These are phyloP conservation scores for Pempheris klunzingeri DNA, from an alignment of 2,797 vertebrate species.

Conservation along the genomic window DNA sequence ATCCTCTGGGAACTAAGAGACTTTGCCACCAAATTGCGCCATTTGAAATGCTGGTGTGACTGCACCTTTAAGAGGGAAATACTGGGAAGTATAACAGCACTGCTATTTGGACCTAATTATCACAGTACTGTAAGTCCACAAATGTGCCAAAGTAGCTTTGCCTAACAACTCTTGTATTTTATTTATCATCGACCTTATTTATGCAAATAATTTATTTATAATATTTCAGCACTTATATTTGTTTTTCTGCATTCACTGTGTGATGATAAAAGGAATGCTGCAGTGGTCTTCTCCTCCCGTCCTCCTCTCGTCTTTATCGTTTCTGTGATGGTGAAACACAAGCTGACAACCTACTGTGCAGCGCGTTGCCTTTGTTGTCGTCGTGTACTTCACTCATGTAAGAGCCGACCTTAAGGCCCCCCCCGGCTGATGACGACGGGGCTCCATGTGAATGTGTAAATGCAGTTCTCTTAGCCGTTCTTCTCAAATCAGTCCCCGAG, in stretches of 20 bases:
- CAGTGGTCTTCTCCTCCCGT: not conserved
- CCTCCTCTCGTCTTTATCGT: constrained; percentile 11
- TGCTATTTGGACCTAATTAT: constrained; percentile 50
- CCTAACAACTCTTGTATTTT: constrained; percentile 40
- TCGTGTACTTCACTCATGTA: constrained; percentile 15
- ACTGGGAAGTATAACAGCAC: constrained; percentile 11
- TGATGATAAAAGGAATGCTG: constrained; percentile 20
- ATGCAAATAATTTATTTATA: constrained; percentile 50
- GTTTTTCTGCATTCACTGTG: constrained; percentile 24
- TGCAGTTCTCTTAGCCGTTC: constrained; percentile 16
- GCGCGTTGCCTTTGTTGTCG: constrained; percentile 38
- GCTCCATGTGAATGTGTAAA: constrained; percentile 38
- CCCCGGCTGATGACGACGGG: constrained; percentile 2
- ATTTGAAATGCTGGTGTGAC: constrained; percentile 6
- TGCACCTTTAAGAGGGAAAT: not conserved
- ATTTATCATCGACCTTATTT: constrained; percentile 35
- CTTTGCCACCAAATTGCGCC: not conserved
- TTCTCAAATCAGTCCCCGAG: constrained; percentile 17
- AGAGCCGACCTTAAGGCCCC: not conserved
- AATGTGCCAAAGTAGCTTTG: constrained; percentile 70
- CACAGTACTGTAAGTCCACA: constrained; percentile 51
- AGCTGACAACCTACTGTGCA: constrained; percentile 10
- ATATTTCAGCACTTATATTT: constrained; percentile 22
- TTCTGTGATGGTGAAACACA: constrained; percentile 33
- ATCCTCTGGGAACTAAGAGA: not conserved